Conservation (phyloP, 2,888 invertebrate species). For the Plutella xylostella region DNA sequence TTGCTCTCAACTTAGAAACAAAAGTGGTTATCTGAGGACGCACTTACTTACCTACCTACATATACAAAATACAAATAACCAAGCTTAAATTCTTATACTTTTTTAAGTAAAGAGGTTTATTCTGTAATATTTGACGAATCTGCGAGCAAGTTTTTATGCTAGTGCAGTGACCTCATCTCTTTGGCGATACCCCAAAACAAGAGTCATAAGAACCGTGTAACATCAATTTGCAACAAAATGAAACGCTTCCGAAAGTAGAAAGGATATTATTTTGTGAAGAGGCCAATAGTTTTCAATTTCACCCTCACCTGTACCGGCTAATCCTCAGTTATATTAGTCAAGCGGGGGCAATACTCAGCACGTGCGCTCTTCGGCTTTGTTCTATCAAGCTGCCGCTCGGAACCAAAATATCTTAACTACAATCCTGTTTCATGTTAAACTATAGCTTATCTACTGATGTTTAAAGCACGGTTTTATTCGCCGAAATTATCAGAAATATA, state of each 20-base stretch:
- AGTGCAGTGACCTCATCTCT: no score
- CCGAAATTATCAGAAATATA: neutral
- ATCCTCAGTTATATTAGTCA: conserved; percentile 62
- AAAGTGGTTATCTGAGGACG: no score
- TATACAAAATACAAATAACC: no score
- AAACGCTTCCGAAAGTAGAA: neutral
- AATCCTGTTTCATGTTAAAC: conserved; percentile 15
- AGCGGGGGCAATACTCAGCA: conserved; percentile 52
- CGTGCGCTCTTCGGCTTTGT: conserved; percentile 58
- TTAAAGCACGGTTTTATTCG: neutral
- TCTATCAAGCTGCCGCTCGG: conserved; percentile 42
- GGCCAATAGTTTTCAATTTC: conserved; percentile 63
- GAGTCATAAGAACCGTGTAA: neutral
- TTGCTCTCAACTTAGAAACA: no score
- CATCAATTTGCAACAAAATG: neutral
- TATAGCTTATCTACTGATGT: conserved; percentile 17
- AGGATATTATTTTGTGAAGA: conserved; percentile 40
- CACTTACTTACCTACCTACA: no score
- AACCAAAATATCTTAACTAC: conserved; percentile 21
- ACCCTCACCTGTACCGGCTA: conserved; percentile 62
- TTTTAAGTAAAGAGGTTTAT: no score
- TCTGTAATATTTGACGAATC: no score
- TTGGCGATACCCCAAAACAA: no score
- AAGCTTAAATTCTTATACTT: no score
- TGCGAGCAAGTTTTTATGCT: no score